Base-by-base conservation (phyloP, 2,888 invertebrate species). In the Apamea epomidion region DNA sequence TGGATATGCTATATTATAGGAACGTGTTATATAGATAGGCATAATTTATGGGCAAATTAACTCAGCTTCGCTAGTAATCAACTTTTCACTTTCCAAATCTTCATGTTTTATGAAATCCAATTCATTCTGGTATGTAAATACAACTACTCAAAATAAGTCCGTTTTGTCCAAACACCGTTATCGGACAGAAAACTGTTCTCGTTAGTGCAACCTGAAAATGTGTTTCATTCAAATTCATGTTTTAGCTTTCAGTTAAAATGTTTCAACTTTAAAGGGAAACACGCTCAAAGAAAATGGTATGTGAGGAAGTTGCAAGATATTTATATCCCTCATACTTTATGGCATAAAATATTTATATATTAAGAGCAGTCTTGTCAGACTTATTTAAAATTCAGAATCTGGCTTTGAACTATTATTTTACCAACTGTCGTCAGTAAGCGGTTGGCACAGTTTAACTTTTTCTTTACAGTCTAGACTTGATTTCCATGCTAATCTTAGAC, bases 341-440 rank as follows among this genome's bases (percentile, higher is more conserved):
- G 62, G 32, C 60, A 82, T 89, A 76, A 80, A 83, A 89, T 87
- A 89, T 89, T 82, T 88, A 85, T 88, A 69, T 83, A 82, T 74
- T 85, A 81, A 71, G 77, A 83, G 78, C 80, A 78, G 76, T 79
- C 79, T 78, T 83, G 82, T 84, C 79, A 67, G 70, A 79, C 45
- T 87, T 80, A 68, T 85, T 89, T 85, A 77, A 83, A 87, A 88
- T 85, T 88, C 83, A 75, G 82, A 82, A 70, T 54, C 74, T 80
- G 58, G 45, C 58, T 70, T 73, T 77, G 78, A 78, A 80, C 82
- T 90, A 83, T 83, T 90, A 87, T 81, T 78, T 75, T 58, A 76
- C 74, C 70, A 73, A 87, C 76, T 72, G 78, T 68, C 32, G 70
- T 76, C 81, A 60, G 77, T 84, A 74, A 87, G 71, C 75, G 68